Conservation (phyloP, 2,113 vertebrate genomes). For the Thomomys bottae region DNA sequence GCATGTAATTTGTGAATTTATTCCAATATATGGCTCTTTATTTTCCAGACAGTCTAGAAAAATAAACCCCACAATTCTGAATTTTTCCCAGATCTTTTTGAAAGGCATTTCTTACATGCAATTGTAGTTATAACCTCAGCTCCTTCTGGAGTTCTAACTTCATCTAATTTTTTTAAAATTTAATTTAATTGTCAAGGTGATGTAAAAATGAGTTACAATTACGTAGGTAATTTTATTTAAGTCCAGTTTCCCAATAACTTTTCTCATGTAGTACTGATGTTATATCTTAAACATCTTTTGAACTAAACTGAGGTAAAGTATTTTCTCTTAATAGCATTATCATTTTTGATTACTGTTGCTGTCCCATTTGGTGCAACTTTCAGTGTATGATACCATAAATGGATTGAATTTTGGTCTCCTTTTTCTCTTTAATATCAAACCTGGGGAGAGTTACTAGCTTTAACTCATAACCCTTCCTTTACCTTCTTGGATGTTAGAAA, state of each 20-base stretch:
- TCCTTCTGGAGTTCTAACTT: too few relatives aligned
- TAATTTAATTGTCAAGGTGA: too few relatives aligned
- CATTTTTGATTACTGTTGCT: background rate
- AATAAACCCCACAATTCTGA: background rate
- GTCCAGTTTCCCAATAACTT: background rate
- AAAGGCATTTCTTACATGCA: too few relatives aligned
- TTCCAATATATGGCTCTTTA: background rate
- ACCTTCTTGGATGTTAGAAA: background rate
- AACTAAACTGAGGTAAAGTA: background rate
- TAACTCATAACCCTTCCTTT: background rate
- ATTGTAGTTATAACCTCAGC: too few relatives aligned
- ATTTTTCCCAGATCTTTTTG: too few relatives aligned
- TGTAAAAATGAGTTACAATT: too few relatives aligned
- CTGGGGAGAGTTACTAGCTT: background rate
- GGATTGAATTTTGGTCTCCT: background rate
- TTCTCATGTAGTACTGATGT: background rate
- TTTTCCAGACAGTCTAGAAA: background rate
- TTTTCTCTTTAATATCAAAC: background rate
- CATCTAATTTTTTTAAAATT: too few relatives aligned
- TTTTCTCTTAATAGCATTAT: background rate
- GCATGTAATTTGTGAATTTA: background rate
- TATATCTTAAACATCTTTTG: background rate
- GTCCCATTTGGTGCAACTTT: background rate
- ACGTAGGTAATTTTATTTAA: conserved; percentile 44
- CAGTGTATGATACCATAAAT: background rate